Conservation (phyloP, 2,888 invertebrate genomes). For the Heteromyza rotundicornis region DNA sequence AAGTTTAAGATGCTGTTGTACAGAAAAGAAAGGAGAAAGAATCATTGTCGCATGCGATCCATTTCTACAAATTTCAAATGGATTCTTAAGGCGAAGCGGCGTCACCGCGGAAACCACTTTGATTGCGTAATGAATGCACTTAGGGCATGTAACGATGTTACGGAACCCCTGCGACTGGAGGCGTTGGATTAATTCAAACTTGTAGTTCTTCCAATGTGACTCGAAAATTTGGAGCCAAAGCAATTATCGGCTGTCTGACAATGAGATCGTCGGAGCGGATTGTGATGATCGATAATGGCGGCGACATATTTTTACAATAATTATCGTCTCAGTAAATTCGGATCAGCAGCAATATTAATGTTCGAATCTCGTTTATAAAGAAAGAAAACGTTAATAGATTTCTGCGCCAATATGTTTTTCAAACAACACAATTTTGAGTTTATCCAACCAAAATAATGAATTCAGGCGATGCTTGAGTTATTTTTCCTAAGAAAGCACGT, state of each 20-base stretch:
- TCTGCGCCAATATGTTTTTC: too few relatives aligned
- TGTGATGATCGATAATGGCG: background rate
- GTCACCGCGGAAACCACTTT: background rate
- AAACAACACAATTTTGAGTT: too few relatives aligned
- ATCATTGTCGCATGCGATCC: background rate
- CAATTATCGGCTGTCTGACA: slow-evolving; percentile 57
- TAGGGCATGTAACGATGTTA: slow-evolving; percentile 24
- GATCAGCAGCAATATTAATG: too few relatives aligned
- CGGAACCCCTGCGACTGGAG: background rate
- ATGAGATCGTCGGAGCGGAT: slow-evolving; percentile 20
- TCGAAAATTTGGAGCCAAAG: slow-evolving; percentile 50
- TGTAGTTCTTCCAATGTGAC: slow-evolving; percentile 10
- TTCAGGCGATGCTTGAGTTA: too few relatives aligned
- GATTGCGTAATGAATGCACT: slow-evolving; percentile 44
- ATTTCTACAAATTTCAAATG: background rate
- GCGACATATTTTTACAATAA: slow-evolving; percentile 1
- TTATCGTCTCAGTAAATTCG: too few relatives aligned
- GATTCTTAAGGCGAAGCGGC: slow-evolving; percentile 15
- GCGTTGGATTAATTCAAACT: slow-evolving; percentile 5
- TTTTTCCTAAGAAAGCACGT: slow-evolving; percentile 40
- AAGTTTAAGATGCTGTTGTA: slow-evolving; percentile 12
- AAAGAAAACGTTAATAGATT: too few relatives aligned
- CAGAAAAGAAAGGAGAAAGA: background rate
- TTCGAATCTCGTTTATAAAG: too few relatives aligned
- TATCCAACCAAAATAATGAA: too few relatives aligned